Percentiles rank a stretch among this genome's conserved stretches.
phyloP scores from a whole-genome alignment of 2,888 invertebrate species.

The Eudiplozoon nipponicum region DNA sequence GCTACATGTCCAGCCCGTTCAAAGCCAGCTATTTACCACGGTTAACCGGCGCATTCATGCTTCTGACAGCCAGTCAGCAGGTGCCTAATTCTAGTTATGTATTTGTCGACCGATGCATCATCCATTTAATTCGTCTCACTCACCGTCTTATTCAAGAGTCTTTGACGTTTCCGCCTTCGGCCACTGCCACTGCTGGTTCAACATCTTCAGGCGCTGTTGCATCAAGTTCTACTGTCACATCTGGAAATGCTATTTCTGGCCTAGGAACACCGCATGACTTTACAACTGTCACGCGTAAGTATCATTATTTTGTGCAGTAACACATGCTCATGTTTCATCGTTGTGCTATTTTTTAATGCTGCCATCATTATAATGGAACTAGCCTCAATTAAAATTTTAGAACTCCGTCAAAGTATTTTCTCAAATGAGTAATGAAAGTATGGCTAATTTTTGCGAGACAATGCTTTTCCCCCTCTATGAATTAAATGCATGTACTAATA shows the following conservation, averaged over 20 bases:
- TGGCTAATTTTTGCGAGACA: too few relatives aligned
- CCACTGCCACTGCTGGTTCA: background rate
- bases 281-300: background rate
- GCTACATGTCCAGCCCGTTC: background rate
- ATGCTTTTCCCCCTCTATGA: too few relatives aligned
- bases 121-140: slow-evolving; percentile 5
- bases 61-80: slow-evolving; percentile 12
- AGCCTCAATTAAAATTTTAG: too few relatives aligned
- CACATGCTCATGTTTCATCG: too few relatives aligned
- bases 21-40: background rate
- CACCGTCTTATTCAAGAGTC: background rate
- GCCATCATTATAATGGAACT: too few relatives aligned
- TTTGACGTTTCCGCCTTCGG: background rate
- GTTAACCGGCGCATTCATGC: slow-evolving; percentile 8
- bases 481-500: too few relatives aligned
- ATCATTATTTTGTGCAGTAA: too few relatives aligned
- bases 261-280: too few relatives aligned
- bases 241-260: background rate
- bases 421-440: too few relatives aligned
- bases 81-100: slow-evolving; percentile 6
- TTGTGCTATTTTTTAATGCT: too few relatives aligned
- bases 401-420: too few relatives aligned
- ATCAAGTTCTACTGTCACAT: background rate
- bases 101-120: slow-evolving; percentile 11
- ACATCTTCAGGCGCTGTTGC: background rate